These are phyloP conservation scores for Euleptes europaea DNA, from an alignment of 2,113 vertebrate genomes.

Conservation along the genomic window DNA sequence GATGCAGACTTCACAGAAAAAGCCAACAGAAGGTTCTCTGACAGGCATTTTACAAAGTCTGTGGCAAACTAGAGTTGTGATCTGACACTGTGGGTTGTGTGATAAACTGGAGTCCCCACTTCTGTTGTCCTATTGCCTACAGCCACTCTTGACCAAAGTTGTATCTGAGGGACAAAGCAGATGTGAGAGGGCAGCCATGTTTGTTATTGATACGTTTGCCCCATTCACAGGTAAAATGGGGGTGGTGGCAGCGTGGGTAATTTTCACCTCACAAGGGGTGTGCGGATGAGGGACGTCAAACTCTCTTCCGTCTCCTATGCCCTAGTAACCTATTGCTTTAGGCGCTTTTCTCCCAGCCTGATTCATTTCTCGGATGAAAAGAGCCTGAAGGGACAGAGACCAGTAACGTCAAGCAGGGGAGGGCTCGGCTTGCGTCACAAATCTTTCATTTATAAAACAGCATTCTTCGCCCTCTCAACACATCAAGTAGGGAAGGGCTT, in stretches of 20 bases:
- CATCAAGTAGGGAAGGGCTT: too few relatives aligned
- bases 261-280: neutral
- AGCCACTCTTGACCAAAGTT: too few relatives aligned
- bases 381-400: neutral
- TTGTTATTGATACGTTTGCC: neutral
- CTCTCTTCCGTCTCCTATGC: neutral
- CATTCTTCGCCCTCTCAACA: neutral
- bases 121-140: neutral
- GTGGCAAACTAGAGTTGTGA: neutral
- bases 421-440: too few relatives aligned
- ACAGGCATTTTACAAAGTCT: neutral
- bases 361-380: too few relatives aligned
- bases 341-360: neutral
- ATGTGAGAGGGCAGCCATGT: too few relatives aligned
- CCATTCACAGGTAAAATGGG: neutral
- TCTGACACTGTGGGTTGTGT: neutral
- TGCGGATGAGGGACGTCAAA: neutral
- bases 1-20: neutral
- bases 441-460: neutral
- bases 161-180: neutral
- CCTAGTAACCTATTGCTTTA: too few relatives aligned
- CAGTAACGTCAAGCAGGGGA: too few relatives aligned
- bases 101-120: too few relatives aligned
- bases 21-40: slow-evolving; percentile 29
- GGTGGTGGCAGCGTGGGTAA: neutral